phyloP scores from a whole-genome alignment of 2,888 invertebrate genomes.

The Drosophila dives region DNA sequence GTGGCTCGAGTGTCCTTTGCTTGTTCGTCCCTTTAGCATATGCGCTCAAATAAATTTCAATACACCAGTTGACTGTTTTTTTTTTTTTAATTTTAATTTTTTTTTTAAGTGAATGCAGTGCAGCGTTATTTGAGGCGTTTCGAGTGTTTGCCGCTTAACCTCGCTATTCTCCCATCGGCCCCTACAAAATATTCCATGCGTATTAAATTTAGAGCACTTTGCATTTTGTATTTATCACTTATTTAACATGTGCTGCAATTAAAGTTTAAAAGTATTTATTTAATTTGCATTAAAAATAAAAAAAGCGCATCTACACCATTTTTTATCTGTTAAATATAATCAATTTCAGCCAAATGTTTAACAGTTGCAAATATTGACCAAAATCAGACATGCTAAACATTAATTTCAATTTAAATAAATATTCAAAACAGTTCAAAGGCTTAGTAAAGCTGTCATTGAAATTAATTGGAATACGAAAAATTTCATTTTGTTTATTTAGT shows the following conservation, averaged over 20 bases:
- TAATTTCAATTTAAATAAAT: conserved; percentile 1
- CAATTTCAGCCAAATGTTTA: not conserved
- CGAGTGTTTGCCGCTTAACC: conserved; percentile 44
- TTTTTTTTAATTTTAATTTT: not conserved
- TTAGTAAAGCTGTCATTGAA: not conserved
- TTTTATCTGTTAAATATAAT: not conserved
- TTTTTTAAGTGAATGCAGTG: conserved; percentile 36
- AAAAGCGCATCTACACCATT: not conserved
- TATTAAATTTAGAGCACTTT: conserved; percentile 37
- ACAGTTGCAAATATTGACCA: not conserved
- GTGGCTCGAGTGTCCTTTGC: conserved; percentile 32
- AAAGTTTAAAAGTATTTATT: conserved; percentile 1
- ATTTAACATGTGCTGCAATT: conserved; percentile 5
- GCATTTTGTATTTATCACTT: conserved; percentile 26
- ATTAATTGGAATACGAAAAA: not conserved
- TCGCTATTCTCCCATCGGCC: not conserved
- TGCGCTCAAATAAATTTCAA: conserved; percentile 59
- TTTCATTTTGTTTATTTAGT: not conserved
- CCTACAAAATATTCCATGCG: not conserved
- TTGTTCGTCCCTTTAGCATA: conserved; percentile 19
- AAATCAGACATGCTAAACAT: not conserved
- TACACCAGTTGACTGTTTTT: conserved; percentile 29
- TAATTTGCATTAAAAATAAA: not conserved
- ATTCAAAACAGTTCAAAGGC: not conserved
- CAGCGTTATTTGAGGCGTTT: conserved; percentile 30